These are phyloP conservation scores for Propithecus deckenii DNA, from an alignment of 2,797 vertebrate genomes.

Conservation along the genomic window DNA sequence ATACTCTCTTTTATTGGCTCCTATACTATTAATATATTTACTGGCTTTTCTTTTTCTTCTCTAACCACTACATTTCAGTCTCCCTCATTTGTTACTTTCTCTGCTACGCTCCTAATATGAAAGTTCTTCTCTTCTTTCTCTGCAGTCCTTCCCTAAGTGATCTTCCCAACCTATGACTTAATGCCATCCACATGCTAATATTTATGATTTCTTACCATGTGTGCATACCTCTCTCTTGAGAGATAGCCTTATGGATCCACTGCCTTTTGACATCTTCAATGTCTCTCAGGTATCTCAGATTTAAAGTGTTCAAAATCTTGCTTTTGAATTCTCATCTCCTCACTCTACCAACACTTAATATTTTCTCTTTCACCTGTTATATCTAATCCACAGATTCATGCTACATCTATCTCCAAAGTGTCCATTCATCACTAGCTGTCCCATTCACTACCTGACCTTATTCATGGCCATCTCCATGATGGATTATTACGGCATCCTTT, in stretches of 20 bases:
- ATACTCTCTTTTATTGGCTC: background rate
- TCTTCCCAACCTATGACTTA: background rate
- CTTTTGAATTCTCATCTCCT: background rate
- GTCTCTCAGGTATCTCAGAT: background rate
- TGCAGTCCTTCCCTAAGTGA: background rate
- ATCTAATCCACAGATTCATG: background rate
- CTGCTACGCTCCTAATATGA: no score
- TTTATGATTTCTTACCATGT: no score
- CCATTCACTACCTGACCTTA: background rate
- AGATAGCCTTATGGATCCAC: background rate
- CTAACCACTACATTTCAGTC: background rate
- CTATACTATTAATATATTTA: background rate
- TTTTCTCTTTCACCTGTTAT: background rate
- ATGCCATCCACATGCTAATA: background rate
- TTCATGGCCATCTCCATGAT: background rate
- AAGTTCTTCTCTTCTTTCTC: background rate
- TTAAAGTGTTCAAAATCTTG: background rate
- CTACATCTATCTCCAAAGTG: background rate
- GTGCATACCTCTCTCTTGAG: background rate
- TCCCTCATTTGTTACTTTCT: background rate
- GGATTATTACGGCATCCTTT: background rate
- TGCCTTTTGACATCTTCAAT: background rate
- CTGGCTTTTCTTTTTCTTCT: background rate
- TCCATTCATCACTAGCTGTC: background rate
- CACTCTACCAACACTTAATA: background rate